A percentile compares a stretch with the other conserved stretches of the same genome.
Evolutionary conservation across 64 coral and sea anemone genomes (phyloP).

Genomic region (Montipora foliosa): DNA sequence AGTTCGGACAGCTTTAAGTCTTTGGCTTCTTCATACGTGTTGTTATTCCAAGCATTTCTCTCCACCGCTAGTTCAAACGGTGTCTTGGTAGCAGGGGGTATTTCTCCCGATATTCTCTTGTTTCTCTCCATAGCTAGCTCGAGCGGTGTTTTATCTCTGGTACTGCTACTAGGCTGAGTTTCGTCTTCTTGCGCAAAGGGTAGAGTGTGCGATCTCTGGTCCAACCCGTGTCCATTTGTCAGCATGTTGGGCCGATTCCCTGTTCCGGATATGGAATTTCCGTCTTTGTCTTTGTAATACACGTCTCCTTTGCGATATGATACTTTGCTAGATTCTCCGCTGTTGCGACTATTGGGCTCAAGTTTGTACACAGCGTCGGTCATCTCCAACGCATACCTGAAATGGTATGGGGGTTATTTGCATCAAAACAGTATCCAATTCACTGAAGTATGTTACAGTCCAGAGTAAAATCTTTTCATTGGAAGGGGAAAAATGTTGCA

Average conservation of each 20-base stretch:
- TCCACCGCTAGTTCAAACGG: conserved; percentile 10
- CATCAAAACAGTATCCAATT: too few species aligned
- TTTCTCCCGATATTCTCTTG: background rate
- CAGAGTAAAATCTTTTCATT: too few species aligned
- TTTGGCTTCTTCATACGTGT: background rate
- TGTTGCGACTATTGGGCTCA: background rate
- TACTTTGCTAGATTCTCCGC: conserved; percentile 25
- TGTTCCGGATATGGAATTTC: background rate
- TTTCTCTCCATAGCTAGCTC: conserved; percentile 25
- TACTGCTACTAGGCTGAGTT: background rate
- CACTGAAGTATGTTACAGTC: too few species aligned
- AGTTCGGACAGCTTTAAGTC: conserved; percentile 3
- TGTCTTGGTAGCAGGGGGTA: background rate
- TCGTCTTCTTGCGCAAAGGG: background rate
- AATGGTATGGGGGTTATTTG: too few species aligned
- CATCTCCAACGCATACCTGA: background rate
- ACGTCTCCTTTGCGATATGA: conserved; percentile 64
- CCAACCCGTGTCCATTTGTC: background rate
- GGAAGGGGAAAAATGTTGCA: too few species aligned
- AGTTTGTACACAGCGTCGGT: background rate
- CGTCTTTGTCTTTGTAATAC: conserved; percentile 58
- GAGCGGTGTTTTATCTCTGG: background rate
- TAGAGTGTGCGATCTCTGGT: background rate
- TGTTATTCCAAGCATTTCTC: conserved; percentile 7
- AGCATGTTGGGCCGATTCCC: background rate